Base-by-base conservation (phyloP, 2,888 invertebrate genomes). In the Augochlorella aurata region DNA sequence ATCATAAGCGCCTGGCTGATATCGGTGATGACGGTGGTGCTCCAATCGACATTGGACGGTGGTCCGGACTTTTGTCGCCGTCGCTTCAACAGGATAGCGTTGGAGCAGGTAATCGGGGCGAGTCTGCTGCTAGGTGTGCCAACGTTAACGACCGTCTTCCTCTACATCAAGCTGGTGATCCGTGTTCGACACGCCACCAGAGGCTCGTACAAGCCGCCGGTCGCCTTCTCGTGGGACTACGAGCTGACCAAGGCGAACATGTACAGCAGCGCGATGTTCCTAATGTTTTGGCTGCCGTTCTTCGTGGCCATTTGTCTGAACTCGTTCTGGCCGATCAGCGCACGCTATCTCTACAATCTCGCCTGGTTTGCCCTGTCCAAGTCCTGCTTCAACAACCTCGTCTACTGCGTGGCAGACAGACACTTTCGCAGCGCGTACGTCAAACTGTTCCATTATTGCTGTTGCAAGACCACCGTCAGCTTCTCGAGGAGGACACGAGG, bases 391-490 rank as follows among this genome's bases (percentile, higher is more conserved):
- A 96, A 96, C 83, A 96, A 96, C 86, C 94, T 96, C 38, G 91
- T 97, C 54, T 96, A 96, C 91, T 95, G 96, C 89, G 93, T 95
- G 7, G 93, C 95, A n/a, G 96, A 97, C 90, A 94, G 94, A 12
- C 95, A 96, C 90, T 97, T 97, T 90, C 95, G 97, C 54, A 95
- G 95, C 79, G 96, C 97, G 9, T 97, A 96, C 91, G 94, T 96
- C 18, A 96, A 96, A 90, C 94, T 97, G 12, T 97, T 97, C 91
- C 96, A 96, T 90, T 97, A 97, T 90, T 97, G 97, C 90, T 97
- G 96, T 91, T 97, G 97, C 94, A 97, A 97, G 92, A 97, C 96
- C 12, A 96, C 96, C 8, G 96, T 96, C 44, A 95, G 96, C 2
- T 96, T 96, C 87, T 95, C 95, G 9, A 93, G 95, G 79, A 94